Evolutionary conservation across 2,797 vertebrate genomes (phyloP).

Genomic region (Dallia pectoralis): DNA sequence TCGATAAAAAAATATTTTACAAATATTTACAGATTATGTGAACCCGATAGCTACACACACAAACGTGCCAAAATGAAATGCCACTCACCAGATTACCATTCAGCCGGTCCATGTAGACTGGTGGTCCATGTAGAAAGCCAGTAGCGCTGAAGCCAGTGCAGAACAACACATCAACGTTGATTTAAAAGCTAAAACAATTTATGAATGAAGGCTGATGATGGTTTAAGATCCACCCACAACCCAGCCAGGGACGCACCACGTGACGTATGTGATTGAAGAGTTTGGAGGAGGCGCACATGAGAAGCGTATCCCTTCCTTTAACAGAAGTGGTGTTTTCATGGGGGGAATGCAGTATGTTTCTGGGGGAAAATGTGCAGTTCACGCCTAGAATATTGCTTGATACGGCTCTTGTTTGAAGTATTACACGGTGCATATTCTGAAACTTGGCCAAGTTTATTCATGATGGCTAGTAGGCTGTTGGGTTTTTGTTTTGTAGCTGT

Average conservation of each 20-base stretch:
- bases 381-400: too few relatives aligned
- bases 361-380: too few relatives aligned
- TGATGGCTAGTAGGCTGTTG: too few relatives aligned
- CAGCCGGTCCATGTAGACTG: constrained; percentile 61
- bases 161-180: constrained; percentile 71
- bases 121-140: constrained; percentile 63
- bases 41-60: constrained; percentile 6
- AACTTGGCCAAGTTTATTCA: too few relatives aligned
- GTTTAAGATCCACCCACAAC: constrained; percentile 76
- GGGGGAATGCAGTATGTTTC: neutral
- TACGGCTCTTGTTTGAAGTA: too few relatives aligned
- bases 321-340: neutral
- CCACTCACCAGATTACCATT: constrained; percentile 71
- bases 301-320: neutral
- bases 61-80: neutral
- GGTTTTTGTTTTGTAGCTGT: too few relatives aligned
- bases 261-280: constrained; percentile 60
- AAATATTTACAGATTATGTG: neutral
- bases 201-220: constrained; percentile 84
- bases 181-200: constrained; percentile 80
- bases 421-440: too few relatives aligned
- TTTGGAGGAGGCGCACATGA: constrained; percentile 16
- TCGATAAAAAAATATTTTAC: neutral
- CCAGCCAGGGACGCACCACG: constrained; percentile 62
- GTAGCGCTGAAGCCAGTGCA: constrained; percentile 51